Percentiles rank a stretch among this genome's conserved stretches.
Conservation (phyloP, 2,888 invertebrate genomes). For the Mythimna albipuncta region DNA sequence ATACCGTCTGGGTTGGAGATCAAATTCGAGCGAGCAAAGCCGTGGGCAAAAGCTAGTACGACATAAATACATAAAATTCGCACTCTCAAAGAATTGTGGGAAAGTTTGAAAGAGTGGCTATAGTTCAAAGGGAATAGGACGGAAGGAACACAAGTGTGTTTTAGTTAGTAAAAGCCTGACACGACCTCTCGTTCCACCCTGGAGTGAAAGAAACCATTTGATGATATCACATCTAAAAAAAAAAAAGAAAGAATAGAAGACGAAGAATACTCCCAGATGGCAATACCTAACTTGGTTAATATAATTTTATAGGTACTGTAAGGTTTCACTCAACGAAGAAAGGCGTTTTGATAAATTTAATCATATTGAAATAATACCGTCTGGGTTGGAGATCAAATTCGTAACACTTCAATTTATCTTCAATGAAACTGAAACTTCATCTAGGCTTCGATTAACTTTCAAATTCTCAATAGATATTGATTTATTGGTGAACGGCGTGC, state of each 20-base stretch:
- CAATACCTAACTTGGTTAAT: background rate
- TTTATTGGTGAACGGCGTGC: conserved; percentile 19
- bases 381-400: background rate
- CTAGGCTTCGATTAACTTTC: conserved; percentile 10
- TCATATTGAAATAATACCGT: background rate
- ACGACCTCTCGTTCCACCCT: background rate
- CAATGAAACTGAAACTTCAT: conserved; percentile 7
- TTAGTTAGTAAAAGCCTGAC: no score
- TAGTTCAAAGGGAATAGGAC: no score
- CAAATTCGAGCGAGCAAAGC: background rate
- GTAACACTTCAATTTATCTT: conserved; percentile 27
- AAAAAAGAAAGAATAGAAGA: no score
- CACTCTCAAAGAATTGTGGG: no score
- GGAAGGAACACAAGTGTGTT: no score
- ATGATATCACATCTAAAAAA: background rate
- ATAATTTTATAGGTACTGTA: background rate
- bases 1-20: background rate
- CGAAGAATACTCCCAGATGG: background rate
- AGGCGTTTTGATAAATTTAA: background rate
- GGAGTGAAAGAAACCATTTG: background rate
- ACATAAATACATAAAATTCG: no score
- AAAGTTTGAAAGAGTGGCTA: no score
- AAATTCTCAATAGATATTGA: conserved; percentile 26
- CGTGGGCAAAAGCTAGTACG: no score
- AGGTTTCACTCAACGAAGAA: background rate